Evolutionary conservation across 1,140 invertebrate genomes (phyloP), one percentile per base, ranked within the genome.

Genomic region (Cryptotermes secundus): DNA sequence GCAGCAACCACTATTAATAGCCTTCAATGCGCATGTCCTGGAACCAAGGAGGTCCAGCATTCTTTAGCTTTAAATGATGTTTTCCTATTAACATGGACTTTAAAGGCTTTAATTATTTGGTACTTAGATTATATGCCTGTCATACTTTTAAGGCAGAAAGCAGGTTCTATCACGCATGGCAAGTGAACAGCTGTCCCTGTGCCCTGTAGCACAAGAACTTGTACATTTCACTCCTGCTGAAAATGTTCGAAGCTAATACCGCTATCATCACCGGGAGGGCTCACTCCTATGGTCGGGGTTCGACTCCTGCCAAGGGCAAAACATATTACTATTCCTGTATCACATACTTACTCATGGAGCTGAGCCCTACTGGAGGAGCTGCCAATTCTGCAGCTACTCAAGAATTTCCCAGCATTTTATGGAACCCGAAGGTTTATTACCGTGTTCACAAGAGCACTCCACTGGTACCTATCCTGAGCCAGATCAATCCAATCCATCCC

Each of bases 51-150:
- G 59, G 59, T 72, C 59, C 59, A 9, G 26, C 59, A 72, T 72
- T 72, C 59, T 31, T 31, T 26, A 31, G n/a, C 26, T 31, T 72
- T 72, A 72, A 72, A 72, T 72, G 26, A 72, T 72, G 59, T 72
- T 2, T n/a, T 72, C 59, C 59, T 72, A 72, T 72, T 72, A 72
- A n/a, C 59, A 72, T 72, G 59, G 59, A 72, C 59, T 72, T 72
- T 72, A 72, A 72, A 72, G 59, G 59, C 59, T 72, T 72, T 72
- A 72, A 72, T 72, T 72, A 72, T 72, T 72, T 72, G 9, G 59
- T 72, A 72, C 59, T 10, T n/a, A 72, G 59, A 72, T 72, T 72
- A 72, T 72, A 72, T 72, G 59, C 59, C 59, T 72, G 59, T 72
- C 59, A 72, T 72, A 72, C 26, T 72, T 72, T n/a, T 72, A n/a